Base-by-base conservation (phyloP, 2,888 invertebrate genomes). In the Calephelis perditalis region DNA sequence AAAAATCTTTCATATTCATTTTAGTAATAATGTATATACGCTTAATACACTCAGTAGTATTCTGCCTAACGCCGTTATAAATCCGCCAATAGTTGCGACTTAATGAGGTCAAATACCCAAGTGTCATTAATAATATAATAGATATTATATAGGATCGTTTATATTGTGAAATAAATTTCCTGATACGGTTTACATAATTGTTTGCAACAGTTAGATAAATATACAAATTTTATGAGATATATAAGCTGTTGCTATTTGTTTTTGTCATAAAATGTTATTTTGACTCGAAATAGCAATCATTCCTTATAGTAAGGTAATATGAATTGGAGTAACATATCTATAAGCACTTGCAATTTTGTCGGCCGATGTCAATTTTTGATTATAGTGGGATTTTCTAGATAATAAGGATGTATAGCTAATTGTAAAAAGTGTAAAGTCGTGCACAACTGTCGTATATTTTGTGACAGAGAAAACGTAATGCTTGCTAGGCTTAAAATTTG, bases 401-500 rank as follows among this genome's bases (percentile, higher is more conserved):
- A 70, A 69, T 62, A 68, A 63, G 63, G 69, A 65, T 71, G 69
- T 66, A 67, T 73, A 70, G 71, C 72, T 71, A 72, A 62, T 71
- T 71, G 74, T 69, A 66, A 66, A 52, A 54, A 63, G 66, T 73
- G 81, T 82, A 81, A 79, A 78, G 76, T 81, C 82, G 82, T 72
- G 82, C 78, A 77, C 80, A 78, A 73, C 69, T 67, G 70, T 72
- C 74, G 71, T 73, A 67, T 80, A 80, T 82, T 80, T 82, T 84
- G 75, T 79, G 78, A 74, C 66, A 63, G 65, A 67, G 65, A 63
- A 68, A 67, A 71, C 72, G 66, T 72, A 73, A 74, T 73, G 78
- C 81, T 81, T 82, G 75, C 67, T 77, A 78, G 76, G 79, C 80
- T 81, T 82, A 62, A 62, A 67, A 72, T 68, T 71, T 73, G 68